Conservation (phyloP, 2,797 vertebrate species). For the Myoxocephalus aenaeus region DNA sequence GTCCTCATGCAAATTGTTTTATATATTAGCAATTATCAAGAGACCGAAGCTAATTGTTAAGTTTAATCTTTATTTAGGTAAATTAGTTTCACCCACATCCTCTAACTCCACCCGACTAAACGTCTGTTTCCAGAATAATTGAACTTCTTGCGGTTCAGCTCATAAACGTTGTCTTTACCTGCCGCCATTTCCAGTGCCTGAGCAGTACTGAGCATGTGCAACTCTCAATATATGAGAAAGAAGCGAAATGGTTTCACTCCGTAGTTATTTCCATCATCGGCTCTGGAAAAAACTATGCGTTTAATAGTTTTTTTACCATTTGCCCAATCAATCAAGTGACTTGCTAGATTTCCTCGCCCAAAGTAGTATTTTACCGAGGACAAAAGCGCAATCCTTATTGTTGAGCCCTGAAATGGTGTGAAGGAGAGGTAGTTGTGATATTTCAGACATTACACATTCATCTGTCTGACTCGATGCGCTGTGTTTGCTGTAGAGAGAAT, state of each 20-base stretch:
- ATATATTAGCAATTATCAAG: not conserved
- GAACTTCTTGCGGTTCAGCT: not conserved
- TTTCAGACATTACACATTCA: not conserved
- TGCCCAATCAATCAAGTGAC: not conserved
- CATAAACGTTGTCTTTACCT: not conserved
- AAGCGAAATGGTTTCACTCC: not conserved
- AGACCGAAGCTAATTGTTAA: not conserved
- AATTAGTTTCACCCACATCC: not conserved
- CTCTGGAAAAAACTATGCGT: not conserved
- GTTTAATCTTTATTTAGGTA: not conserved
- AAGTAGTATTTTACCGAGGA: not conserved
- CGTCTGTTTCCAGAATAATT: not conserved
- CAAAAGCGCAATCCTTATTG: not conserved
- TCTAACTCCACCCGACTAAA: not conserved
- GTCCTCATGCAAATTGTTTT: not conserved
- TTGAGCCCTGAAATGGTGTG: not conserved
- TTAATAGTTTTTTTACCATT: not conserved
- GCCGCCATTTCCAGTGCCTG: not conserved
- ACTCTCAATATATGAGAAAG: not conserved
- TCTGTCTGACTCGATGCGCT: constrained; percentile 7
- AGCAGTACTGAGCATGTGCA: not conserved
- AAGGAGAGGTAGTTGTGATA: not conserved
- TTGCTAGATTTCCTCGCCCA: not conserved
- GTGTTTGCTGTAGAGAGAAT: constrained; percentile 4
- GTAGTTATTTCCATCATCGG: not conserved